Conservation (phyloP, 2,888 invertebrate species). For the Entomobrya multifasciata region DNA sequence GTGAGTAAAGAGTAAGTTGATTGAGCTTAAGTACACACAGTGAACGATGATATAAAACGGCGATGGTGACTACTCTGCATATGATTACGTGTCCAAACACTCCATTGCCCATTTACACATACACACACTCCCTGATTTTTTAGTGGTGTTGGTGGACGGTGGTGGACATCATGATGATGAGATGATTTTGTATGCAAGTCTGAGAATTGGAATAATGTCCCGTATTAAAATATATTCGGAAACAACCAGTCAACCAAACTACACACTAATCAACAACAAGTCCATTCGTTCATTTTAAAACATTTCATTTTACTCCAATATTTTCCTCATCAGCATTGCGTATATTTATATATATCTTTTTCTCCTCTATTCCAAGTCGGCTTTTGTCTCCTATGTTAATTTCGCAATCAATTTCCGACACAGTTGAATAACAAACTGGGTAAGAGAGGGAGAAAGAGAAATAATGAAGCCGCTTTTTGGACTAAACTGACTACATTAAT, state of each 20-base stretch:
- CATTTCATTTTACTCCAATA: constrained; percentile 71
- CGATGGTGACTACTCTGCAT: constrained; percentile 36
- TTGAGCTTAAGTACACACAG: too few species aligned
- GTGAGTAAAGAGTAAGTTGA: not conserved
- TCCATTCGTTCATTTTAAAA: constrained; percentile 68
- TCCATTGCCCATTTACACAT: constrained; percentile 22
- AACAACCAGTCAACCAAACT: constrained; percentile 37
- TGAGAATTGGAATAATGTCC: constrained; percentile 41
- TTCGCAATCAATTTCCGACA: constrained; percentile 77
- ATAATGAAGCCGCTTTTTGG: constrained; percentile 54
- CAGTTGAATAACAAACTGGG: constrained; percentile 65
- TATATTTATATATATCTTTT: constrained; percentile 37
- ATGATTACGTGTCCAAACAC: not conserved
- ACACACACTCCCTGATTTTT: constrained; percentile 29
- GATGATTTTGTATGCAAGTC: constrained; percentile 36
- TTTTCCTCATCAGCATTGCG: constrained; percentile 51
- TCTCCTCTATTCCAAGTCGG: constrained; percentile 55
- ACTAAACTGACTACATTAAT: constrained; percentile 51
- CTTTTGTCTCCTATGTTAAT: constrained; percentile 77
- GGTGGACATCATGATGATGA: too few species aligned
- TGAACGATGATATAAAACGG: too few species aligned
- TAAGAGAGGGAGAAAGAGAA: constrained; percentile 35
- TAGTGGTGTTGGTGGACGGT: too few species aligned
- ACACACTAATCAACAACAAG: too few species aligned
- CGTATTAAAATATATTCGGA: constrained; percentile 40